These are phyloP conservation scores for Epinephelus awoara DNA, from an alignment of 2,797 vertebrate species.

Conservation along the genomic window DNA sequence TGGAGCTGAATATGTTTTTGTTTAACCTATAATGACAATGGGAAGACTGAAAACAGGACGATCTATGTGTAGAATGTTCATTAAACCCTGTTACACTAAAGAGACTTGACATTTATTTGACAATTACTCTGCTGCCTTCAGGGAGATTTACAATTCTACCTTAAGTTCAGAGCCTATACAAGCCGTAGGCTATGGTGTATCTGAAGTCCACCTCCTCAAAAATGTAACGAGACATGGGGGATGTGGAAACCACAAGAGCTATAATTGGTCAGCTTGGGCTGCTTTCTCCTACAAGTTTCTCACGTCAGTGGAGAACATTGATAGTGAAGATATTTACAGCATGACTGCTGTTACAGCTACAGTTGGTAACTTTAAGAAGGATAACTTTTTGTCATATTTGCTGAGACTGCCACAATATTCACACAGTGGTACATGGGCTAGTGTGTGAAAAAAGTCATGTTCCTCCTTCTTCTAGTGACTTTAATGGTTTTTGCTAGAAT, in stretches of 20 bases:
- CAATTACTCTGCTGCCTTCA: neutral
- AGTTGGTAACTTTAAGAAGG: too few relatives aligned
- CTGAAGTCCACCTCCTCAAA: neutral
- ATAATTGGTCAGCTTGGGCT: neutral
- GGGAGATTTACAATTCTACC: neutral
- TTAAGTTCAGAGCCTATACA: neutral
- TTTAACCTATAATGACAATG: neutral
- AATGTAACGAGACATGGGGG: too few relatives aligned
- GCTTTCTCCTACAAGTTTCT: neutral
- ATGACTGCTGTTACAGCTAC: too few relatives aligned
- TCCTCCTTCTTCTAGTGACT: neutral
- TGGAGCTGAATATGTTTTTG: constrained; percentile 8
- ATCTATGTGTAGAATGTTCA: neutral
- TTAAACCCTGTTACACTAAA: neutral
- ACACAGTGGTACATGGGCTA: too few relatives aligned
- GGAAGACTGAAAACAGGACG: neutral
- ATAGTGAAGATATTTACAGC: neutral
- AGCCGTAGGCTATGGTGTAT: neutral
- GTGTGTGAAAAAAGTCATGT: too few relatives aligned
- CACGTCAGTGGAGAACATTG: neutral
- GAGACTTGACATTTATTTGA: neutral
- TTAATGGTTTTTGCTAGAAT: too few relatives aligned
- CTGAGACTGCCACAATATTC: too few relatives aligned
- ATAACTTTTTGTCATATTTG: too few relatives aligned
- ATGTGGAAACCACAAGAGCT: neutral